Base-by-base conservation (phyloP, 2,888 invertebrate genomes). In the Xestia rhomboidea region DNA sequence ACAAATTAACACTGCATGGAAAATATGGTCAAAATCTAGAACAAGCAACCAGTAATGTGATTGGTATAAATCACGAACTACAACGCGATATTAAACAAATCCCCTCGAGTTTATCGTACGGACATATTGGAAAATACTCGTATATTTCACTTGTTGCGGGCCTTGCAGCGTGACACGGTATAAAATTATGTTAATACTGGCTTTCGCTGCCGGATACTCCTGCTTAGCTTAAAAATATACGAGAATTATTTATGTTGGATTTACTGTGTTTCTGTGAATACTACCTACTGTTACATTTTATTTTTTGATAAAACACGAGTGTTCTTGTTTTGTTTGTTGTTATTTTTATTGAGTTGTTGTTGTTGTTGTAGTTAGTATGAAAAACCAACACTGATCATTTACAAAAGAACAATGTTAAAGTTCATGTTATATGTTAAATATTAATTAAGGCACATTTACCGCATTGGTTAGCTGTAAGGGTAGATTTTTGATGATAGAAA, bases 181-280 rank as follows among this genome's bases (percentile, higher is more conserved):
- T 84, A 75, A 87, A 87, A 84, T 84, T 87, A 87, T 84, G 87
- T 70, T 79, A 84, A 87, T 87, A 64, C 67, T 63, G 46, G 66
- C 27, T 74, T 72, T 62, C n/a, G 38, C 57, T 46, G 44, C 21
- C 44, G 49, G 77, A 64, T 73, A 68, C 34, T n/a, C 13, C 27
- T 67, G 82, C 64, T 86, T 60, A 63, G 46, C 66, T 86, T 82
- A 38, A 77, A 72, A 60, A 70, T 67, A 54, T 86, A 69, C 34
- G 49, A 62, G 62, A 64, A 57, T 67, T 63, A 72, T 82, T 86
- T 64, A 60, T 70, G 51, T 68, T 44, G 66, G 13, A 57, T 54
- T 67, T 69, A 18, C 46, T 44, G n/a, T 54, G n/a, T 70, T 64
- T 60, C 54, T 69, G 11, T 66, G 2, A 30, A 34, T 44, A n/a